Base-by-base conservation (phyloP, 2,797 vertebrate species). In the Xiphorhynchus erythropygius region DNA sequence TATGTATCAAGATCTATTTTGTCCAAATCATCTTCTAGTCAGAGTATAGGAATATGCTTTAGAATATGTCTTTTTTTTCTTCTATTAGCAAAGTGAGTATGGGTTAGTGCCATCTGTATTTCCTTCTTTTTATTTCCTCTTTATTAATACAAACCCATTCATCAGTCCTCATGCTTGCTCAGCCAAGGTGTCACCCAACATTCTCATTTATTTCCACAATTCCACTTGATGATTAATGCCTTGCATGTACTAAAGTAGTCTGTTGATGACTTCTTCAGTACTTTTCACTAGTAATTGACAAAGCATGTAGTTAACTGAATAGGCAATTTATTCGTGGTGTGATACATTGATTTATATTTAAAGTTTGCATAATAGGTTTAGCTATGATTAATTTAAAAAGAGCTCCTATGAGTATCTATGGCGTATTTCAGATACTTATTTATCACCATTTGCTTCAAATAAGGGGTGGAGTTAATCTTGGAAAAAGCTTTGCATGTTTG, bases 181-280 rank as follows among this genome's bases (percentile, higher is more conserved):
- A 89, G 71, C 77, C 56, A 68, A 76, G 39, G 28, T 75, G 80
- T 88, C 50, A 73, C n/a, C 37, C 37, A 70, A 7, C 37, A 35
- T 64, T 85, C 52, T 83, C 18, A 56, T 92, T 92, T 78, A 77
- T 83, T 86, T 96, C 91, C 65, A 77, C 42, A 33, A 25, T 94
- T 89, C 62, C 73, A 81, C 16, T 46, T 71, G 17, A n/a, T 52
- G 47, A 78, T 57, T 68, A 39, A 90, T 86, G 42, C 21, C 8
- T 91, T 84, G 32, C 23, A 81, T 62, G 22, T 93, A 74, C 19
- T 62, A 7, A 74, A 52, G 75, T 49, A 60, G 28, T 78, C 50
- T 91, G 67, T 60, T 81, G 65, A 76, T 84, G 47, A 35, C 30
- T 79, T 25, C 5, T 28, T 32, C 49, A 78, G 35, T 83, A 64